Conservation (phyloP, 2,888 invertebrate species). For the Atrina japonica region DNA sequence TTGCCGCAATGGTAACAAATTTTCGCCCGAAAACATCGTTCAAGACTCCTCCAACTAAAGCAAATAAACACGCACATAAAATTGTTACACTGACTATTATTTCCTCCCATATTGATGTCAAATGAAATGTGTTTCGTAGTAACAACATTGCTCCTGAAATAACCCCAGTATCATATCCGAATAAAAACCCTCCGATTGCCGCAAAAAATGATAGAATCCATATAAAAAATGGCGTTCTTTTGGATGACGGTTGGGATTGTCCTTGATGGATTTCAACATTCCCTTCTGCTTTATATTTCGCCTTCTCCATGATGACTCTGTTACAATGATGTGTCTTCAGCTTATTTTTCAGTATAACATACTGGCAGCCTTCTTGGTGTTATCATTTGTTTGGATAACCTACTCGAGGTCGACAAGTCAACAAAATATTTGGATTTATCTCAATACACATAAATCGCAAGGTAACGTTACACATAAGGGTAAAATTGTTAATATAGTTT, state of each 20-base stretch:
- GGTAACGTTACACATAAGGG: too few relatives aligned
- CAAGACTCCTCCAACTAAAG: slow-evolving; percentile 81
- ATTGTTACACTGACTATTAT: slow-evolving; percentile 82
- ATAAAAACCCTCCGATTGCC: slow-evolving; percentile 82
- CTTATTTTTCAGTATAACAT: too few relatives aligned
- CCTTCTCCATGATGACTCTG: too few relatives aligned
- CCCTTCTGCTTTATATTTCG: neutral
- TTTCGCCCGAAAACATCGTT: slow-evolving; percentile 83
- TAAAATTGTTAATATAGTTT: too few relatives aligned
- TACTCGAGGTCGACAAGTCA: too few relatives aligned
- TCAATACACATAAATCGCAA: too few relatives aligned
- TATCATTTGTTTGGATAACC: too few relatives aligned
- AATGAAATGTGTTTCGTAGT: slow-evolving; percentile 78
- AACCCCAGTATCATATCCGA: slow-evolving; percentile 84
- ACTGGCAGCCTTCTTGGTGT: too few relatives aligned
- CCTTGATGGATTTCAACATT: too few relatives aligned
- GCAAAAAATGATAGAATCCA: slow-evolving; percentile 72
- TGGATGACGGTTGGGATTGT: too few relatives aligned
- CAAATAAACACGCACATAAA: slow-evolving; percentile 80
- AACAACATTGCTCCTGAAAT: slow-evolving; percentile 83
- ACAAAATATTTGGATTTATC: too few relatives aligned
- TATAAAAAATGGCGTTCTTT: neutral
- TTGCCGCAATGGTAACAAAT: slow-evolving; percentile 82
- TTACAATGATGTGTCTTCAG: too few relatives aligned
- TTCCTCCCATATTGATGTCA: slow-evolving; percentile 82